Percentiles rank a stretch among this genome's conserved stretches.
These are phyloP conservation scores for Dorcus hopei DNA, from an alignment of 2,888 invertebrate genomes.

Conservation along the genomic window DNA sequence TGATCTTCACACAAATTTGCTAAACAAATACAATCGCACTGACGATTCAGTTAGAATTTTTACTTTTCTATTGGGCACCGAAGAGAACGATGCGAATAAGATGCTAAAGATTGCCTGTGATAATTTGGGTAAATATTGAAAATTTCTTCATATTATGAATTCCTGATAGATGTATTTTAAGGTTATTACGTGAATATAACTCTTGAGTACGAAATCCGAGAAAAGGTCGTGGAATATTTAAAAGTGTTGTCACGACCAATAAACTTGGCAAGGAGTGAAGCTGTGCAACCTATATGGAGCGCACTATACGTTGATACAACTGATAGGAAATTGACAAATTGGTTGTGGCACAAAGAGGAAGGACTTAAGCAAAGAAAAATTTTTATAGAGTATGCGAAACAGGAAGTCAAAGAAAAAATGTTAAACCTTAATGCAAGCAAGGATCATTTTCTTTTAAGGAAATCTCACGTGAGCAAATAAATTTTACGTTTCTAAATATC, in stretches of 20 bases:
- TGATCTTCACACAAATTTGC: slow-evolving; percentile 59
- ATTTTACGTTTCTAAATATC: background rate
- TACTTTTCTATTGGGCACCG: slow-evolving; percentile 88
- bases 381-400: slow-evolving; percentile 25
- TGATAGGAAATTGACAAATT: slow-evolving; percentile 86
- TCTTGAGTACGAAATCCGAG: slow-evolving; percentile 91
- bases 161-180: slow-evolving; percentile 35
- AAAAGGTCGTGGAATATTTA: slow-evolving; percentile 90
- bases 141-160: background rate
- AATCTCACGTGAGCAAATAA: slow-evolving; percentile 22
- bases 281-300: slow-evolving; percentile 86
- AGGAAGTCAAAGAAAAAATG: slow-evolving; percentile 13
- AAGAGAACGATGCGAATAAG: slow-evolving; percentile 79
- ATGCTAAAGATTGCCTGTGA: slow-evolving; percentile 98
- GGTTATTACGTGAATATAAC: slow-evolving; percentile 94
- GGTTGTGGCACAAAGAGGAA: slow-evolving; percentile 83
- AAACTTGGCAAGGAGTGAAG: slow-evolving; percentile 70
- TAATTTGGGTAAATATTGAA: slow-evolving; percentile 66
- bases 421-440: slow-evolving; percentile 9
- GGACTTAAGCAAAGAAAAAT: slow-evolving; percentile 75
- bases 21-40: slow-evolving; percentile 37
- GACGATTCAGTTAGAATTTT: slow-evolving; percentile 82
- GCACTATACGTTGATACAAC: slow-evolving; percentile 93
- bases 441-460: slow-evolving; percentile 15
- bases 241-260: slow-evolving; percentile 94